A percentile compares a stretch with the other conserved stretches of the same genome.
phyloP scores from a whole-genome alignment of 2,113 vertebrate genomes.

The Corynorhinus townsendii region DNA sequence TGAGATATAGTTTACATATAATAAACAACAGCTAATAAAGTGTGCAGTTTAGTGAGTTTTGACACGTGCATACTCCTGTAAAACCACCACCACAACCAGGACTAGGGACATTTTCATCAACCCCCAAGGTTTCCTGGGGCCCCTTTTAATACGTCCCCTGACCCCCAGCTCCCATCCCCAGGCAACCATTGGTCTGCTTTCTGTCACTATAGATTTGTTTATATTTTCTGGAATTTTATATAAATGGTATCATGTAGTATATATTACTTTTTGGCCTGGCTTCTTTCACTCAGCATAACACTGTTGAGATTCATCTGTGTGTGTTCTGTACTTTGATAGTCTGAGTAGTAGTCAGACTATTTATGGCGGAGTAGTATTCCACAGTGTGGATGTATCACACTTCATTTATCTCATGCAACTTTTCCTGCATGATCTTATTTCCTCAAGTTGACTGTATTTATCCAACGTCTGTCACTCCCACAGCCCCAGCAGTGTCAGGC shows the following conservation, averaged over 20 bases:
- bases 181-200: not conserved
- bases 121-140: not conserved
- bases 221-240: not conserved
- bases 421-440: not conserved
- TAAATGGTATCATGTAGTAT: not conserved
- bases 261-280: not conserved
- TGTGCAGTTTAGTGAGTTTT: not conserved
- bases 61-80: not conserved
- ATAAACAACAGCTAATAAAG: not conserved
- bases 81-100: not conserved
- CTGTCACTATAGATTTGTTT: not conserved
- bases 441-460: not conserved
- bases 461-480: too few relatives aligned
- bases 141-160: not conserved
- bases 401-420: not conserved
- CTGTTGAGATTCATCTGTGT: not conserved
- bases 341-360: not conserved
- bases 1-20: not conserved
- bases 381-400: fast-evolving
- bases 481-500: fast-evolving
- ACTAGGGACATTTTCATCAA: not conserved
- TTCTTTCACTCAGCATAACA: not conserved
- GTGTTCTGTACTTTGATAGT: not conserved
- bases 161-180: not conserved
- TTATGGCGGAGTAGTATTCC: not conserved